Base-by-base conservation (phyloP, 92 coral and sea anemone genomes). In the Porites evermanni region DNA sequence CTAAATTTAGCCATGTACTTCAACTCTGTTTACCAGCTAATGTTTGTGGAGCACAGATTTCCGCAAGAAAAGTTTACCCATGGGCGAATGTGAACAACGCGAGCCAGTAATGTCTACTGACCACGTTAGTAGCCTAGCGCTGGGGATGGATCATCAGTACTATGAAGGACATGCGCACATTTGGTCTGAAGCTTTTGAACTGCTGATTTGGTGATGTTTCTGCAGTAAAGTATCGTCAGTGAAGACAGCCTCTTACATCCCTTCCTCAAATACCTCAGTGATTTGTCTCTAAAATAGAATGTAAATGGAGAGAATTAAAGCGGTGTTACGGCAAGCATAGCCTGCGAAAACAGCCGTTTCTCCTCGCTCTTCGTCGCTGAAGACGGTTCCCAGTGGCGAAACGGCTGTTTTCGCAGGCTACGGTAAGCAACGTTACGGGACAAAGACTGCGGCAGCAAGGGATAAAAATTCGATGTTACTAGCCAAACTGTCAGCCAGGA, bases 181-280 rank as follows among this genome's bases (percentile, higher is more conserved):
- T 93, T 96, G 59, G 88, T 79, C 75, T 91, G 96, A 9, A 96
- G 86, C 84, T 96, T 96, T 83, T 94, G 98, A 50, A 95, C 98
- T 50, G 98, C 96, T 61, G 88, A 73, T 94, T 96, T 96, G 74
- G 98, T 91, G 26, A 96, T 75, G 51, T 93, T 94, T 16, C 94
- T 89, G 87, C 98, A 96, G 89, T 94, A 96, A 0, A 96, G 90
- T 47, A 96, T 85, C 17, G 94, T 94, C 77, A 96, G 73, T 1
- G 96, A 93, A 13, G 77, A 89, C 90, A 96, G 64, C 75, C 59
- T 83, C 93, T 92, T 91, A 85, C 98, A 94, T 4, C 98, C 98
- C 84, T 96, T 96, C 70, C 98, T 96, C 77, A 94, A 89, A 75
- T 92, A 96, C 7, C 98, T 90, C 72, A 96, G 75, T 0, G 98